Base-by-base conservation (phyloP, 2,888 invertebrate genomes). In the Trichogramma evanescens region DNA sequence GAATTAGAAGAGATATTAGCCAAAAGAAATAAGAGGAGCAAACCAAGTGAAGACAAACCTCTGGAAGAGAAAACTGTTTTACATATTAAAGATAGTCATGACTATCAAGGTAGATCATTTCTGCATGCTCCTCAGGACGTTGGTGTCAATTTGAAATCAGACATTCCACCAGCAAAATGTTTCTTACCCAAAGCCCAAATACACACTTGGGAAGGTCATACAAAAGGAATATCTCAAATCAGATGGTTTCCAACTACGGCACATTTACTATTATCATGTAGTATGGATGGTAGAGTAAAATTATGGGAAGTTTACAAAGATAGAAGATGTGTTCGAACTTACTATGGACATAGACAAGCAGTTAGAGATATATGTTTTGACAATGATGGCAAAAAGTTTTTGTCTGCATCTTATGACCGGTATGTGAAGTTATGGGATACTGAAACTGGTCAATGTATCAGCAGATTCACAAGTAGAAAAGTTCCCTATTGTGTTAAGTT, bases 391-490 rank as follows among this genome's bases (percentile, higher is more conserved):
- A 88, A 88, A 48, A 88, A 92, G 72, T 99, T 99, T 78, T 80
- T 99, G 4, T 96, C 96, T 0, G 96, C 97, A 49, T 96, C 96
- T 82, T 98, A 96, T 79, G 98, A 99, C 81, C 87, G 96, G 57
- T 97, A 93, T 74, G 93, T 98, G 61, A 99, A 99, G 80, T 81
- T 99, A 50, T 99, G 99, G 99, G 98, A 99, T 78, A 98, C 98
- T 0, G 99, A 99, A 82, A 93, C 93, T 0, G 98, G 98, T 51
- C 86, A 85, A 67, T 93, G 91, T 63, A 78, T 91, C 42, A 86
- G 87, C 0, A 82, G 95, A 50, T 99, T 97, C 80, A 94, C 95
- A 13, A 96, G 94, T 54, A 85, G 95, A 58, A 99, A 99, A 80
- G 94, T 98, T 71, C 94, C 99, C 0, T 99, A 97, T 80, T 99